Base-by-base conservation (phyloP, 2,888 invertebrate genomes). In the Baronia brevicornis region DNA sequence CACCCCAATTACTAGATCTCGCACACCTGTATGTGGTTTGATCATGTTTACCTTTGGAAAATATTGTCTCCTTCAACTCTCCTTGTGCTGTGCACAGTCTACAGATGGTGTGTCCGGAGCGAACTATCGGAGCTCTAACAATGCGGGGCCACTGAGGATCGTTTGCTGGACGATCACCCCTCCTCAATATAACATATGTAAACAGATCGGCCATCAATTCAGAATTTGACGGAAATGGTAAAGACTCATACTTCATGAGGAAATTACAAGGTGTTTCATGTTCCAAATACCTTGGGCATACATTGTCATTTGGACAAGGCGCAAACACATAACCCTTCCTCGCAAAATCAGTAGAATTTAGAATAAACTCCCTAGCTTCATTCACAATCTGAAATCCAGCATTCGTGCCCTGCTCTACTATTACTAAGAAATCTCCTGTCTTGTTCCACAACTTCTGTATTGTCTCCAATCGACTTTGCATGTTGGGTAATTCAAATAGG, bases 371-470 rank as follows among this genome's bases (percentile, higher is more conserved):
- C 50, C 96, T 86, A 0, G 93, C 93, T 82, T 98, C 96, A 46
- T 92, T 90, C 0, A 97, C 82, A 46, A 94, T 85, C 60, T 87
- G 85, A 59, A 93, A 96, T 2, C 96, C 97, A 20, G 91, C 90
- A 41, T 88, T 89, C 0, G 91, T 91, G 3, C 97, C 97, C 44
- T 91, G 88, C 71, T 97, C 97, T 0, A 95, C 88, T 3, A 97
- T 82, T 6, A 97, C 86, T 56, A 97, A 73, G 62, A 92, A 95
- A 5, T 91, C 87, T 44, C 89, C 86, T 0, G 96, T 95, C 77
- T 94, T 96, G 31, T 89, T 89, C 97, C 97, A 97, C 4, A 97
- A 77, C 53, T 90, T 93, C 28, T 90, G 80, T 33, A 96, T 68
- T 0, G 88, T 86, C 53, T 93, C 88, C 25, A 93, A 65, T 27